Evolutionary conservation across 2,888 invertebrate genomes (phyloP).

Genomic region (Cephus spinipes): DNA sequence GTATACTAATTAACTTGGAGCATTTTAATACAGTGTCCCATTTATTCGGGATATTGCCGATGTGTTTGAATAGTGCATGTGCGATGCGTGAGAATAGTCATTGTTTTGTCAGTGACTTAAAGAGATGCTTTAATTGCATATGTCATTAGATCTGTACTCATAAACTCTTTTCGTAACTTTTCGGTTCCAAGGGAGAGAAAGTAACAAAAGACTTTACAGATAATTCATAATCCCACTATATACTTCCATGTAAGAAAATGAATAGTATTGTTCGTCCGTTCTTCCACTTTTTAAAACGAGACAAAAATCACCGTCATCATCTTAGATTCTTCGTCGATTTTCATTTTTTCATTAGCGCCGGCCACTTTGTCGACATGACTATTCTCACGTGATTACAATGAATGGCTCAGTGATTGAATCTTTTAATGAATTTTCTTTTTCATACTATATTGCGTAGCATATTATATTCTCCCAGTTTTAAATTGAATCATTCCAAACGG

Average conservation of each 20-base stretch:
- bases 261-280: not conserved
- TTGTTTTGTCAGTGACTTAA: not conserved
- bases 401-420: not conserved
- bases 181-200: not conserved
- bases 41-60: not conserved
- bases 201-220: not conserved
- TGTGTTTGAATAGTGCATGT: not conserved
- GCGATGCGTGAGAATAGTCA: not conserved
- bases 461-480: conserved; percentile 35
- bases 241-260: not conserved
- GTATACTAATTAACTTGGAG: conserved; percentile 31
- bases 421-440: not conserved
- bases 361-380: not conserved
- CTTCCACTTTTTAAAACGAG: not conserved
- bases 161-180: not conserved
- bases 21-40: not conserved
- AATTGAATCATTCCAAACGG: conserved; percentile 54
- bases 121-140: not conserved
- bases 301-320: not conserved
- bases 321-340: not conserved
- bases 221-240: not conserved
- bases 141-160: not conserved
- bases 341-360: not conserved
- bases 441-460: not conserved
- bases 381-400: not conserved